These are phyloP conservation scores for Drosophila antonietae DNA, from an alignment of 2,888 invertebrate genomes.

Conservation along the genomic window DNA sequence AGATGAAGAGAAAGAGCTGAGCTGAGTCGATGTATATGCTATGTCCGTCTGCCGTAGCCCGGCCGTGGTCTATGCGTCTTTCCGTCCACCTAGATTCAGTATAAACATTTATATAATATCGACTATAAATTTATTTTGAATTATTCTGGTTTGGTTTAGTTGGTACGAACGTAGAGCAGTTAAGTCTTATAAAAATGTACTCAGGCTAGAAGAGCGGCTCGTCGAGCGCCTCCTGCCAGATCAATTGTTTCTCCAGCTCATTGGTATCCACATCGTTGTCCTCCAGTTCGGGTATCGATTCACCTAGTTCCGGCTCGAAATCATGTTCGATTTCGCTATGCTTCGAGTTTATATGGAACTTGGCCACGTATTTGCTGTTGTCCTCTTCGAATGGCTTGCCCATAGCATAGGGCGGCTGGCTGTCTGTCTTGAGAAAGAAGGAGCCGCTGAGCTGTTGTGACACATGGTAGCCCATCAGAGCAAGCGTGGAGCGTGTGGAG, in stretches of 20 bases:
- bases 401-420: constrained; percentile 64
- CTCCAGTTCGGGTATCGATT: constrained; percentile 52
- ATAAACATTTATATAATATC: too few species aligned
- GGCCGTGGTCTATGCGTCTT: too few species aligned
- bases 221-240: constrained; percentile 46
- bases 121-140: neutral
- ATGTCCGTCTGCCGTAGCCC: too few species aligned
- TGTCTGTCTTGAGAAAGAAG: constrained; percentile 84
- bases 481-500: constrained; percentile 59
- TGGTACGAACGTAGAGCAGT: neutral
- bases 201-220: constrained; percentile 35
- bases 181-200: neutral
- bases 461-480: constrained; percentile 86
- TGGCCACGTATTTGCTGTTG: constrained; percentile 53
- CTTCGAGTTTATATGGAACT: constrained; percentile 47
- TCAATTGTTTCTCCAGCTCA: constrained; percentile 50
- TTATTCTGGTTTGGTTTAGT: too few species aligned
- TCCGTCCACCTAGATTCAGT: too few species aligned
- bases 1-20: too few species aligned
- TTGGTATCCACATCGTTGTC: constrained; percentile 13
- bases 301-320: constrained; percentile 69
- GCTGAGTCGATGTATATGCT: too few species aligned
- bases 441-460: constrained; percentile 83
- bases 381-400: constrained; percentile 57
- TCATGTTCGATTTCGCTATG: constrained; percentile 53